Conservation (phyloP, 2,888 invertebrate species). For the Xestoiulus laeticollis region DNA sequence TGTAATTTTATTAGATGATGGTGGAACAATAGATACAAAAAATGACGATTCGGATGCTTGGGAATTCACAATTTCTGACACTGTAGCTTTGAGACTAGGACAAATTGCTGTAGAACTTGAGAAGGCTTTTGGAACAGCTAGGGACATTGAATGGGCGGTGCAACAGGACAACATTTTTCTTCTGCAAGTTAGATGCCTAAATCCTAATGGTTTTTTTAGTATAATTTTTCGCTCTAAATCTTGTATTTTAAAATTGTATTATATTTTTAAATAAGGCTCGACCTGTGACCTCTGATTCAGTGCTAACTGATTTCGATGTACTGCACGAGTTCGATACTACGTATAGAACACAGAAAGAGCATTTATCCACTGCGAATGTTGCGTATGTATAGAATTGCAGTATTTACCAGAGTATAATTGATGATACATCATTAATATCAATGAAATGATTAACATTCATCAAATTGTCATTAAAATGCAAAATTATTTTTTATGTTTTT, state of each 20-base stretch:
- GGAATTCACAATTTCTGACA: conserved; percentile 65
- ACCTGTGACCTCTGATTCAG: conserved; percentile 77
- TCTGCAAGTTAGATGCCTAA: conserved; percentile 52
- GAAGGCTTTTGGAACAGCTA: conserved; percentile 73
- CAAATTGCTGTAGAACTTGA: conserved; percentile 72
- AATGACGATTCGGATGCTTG: background rate
- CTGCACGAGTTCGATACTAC: conserved; percentile 80
- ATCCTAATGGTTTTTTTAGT: background rate
- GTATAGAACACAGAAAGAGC: conserved; percentile 72
- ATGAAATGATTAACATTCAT: no score
- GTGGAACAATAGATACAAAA: background rate
- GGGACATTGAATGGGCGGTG: conserved; percentile 86
- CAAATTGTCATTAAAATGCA: no score
- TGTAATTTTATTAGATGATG: background rate
- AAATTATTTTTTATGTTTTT: no score
- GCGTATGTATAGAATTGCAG: conserved; percentile 69
- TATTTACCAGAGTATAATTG: background rate
- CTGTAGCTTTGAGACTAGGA: conserved; percentile 70
- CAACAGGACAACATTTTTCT: conserved; percentile 65
- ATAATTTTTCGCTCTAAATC: background rate
- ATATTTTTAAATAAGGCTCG: conserved; percentile 65
- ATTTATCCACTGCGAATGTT: conserved; percentile 76
- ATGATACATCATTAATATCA: no score
- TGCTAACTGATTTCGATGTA: conserved; percentile 81
- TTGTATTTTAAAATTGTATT: background rate